phyloP scores from a whole-genome alignment of 2,888 invertebrate species.

The Rotaria sp. region DNA sequence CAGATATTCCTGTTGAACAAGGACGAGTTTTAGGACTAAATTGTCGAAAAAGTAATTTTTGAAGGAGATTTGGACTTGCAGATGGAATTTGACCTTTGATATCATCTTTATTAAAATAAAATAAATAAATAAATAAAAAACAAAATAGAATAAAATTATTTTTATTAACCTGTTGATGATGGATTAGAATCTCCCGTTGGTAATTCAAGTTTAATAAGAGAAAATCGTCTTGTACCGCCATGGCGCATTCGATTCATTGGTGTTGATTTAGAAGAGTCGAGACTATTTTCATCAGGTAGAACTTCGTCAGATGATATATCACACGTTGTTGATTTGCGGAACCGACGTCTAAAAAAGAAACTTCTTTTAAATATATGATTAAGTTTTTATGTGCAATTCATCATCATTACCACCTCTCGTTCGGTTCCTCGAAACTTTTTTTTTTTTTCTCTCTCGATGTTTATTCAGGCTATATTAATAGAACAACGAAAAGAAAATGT shows the following conservation, averaged over 20 bases:
- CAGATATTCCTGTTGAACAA: neutral
- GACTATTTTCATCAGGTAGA: neutral
- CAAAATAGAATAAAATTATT: neutral
- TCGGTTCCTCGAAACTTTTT: too few species aligned
- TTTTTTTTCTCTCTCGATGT: neutral
- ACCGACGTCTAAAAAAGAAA: neutral
- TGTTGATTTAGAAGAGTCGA: neutral
- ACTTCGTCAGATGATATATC: neutral
- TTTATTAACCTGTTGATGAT: neutral
- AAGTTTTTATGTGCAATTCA: neutral
- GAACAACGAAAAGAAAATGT: neutral
- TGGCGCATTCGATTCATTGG: neutral
- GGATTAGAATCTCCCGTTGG: neutral
- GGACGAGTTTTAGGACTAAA: slow-evolving; percentile 1
- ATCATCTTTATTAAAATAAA: neutral
- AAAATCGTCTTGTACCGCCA: neutral
- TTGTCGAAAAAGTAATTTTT: slow-evolving; percentile 2
- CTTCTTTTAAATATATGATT: neutral
- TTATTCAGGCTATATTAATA: neutral
- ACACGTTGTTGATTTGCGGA: neutral
- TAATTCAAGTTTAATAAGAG: neutral
- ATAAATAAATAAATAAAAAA: neutral
- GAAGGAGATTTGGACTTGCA: neutral
- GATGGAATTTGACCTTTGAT: neutral
- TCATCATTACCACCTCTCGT: too few species aligned